Evolutionary conservation across 2,113 vertebrate species (phyloP).

Genomic region (Istiophorus platypterus): DNA sequence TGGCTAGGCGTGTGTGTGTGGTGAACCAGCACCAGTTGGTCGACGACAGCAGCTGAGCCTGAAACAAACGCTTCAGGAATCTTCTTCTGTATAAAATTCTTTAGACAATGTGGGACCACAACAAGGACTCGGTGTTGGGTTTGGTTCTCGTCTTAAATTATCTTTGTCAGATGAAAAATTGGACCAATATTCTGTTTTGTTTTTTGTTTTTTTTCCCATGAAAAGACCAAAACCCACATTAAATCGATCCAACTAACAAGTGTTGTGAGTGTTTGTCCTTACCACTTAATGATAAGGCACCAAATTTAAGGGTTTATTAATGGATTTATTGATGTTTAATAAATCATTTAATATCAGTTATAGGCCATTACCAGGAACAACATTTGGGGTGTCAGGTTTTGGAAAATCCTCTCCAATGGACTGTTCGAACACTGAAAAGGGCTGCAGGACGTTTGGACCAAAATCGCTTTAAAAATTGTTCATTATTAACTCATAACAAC

Average conservation of each 20-base stretch:
- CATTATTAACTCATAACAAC: too few relatives aligned
- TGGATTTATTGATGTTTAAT: too few relatives aligned
- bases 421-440: too few relatives aligned
- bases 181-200: neutral
- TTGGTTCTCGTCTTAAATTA: neutral
- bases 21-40: constrained; percentile 52
- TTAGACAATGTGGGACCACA: neutral
- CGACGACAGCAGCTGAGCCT: constrained; percentile 60
- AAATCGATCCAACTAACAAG: neutral
- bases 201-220: neutral
- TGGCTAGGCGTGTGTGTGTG: constrained; percentile 17
- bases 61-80: constrained; percentile 55
- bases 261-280: neutral
- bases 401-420: too few relatives aligned
- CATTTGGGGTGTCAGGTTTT: too few relatives aligned
- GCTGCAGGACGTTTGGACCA: too few relatives aligned
- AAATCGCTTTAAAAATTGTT: too few relatives aligned
- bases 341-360: too few relatives aligned
- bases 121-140: neutral
- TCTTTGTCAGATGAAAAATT: neutral
- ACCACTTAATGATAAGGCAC: too few relatives aligned
- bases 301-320: too few relatives aligned
- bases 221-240: neutral
- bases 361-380: too few relatives aligned
- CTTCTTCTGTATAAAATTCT: constrained; percentile 33